These are phyloP conservation scores for Epizoanthus fatuus DNA, from an alignment of 92 coral and sea anemone genomes.

Conservation along the genomic window DNA sequence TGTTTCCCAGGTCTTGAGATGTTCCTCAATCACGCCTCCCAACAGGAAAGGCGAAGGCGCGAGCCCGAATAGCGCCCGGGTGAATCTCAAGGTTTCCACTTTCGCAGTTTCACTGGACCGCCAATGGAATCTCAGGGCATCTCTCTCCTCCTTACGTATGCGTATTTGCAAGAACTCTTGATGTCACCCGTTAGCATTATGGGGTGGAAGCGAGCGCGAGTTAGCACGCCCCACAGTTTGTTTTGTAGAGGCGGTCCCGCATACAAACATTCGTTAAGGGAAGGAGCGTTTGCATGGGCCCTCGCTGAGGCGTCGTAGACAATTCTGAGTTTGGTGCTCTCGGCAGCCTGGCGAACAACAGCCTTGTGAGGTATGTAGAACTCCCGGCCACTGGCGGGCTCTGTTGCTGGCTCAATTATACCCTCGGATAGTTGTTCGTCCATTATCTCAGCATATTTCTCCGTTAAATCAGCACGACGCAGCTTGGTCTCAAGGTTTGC, in stretches of 20 bases:
- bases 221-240: constrained; percentile 30
- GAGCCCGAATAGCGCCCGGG: constrained; percentile 11
- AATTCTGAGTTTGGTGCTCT: constrained; percentile 6
- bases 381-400: not conserved
- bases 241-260: constrained; percentile 11
- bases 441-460: constrained; percentile 25
- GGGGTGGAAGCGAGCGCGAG: constrained; percentile 13
- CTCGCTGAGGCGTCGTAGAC: constrained; percentile 19
- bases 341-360: constrained; percentile 17
- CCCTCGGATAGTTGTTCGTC: constrained; percentile 28
- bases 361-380: constrained; percentile 40
- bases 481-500: not conserved
- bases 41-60: constrained; percentile 12
- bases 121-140: constrained; percentile 28
- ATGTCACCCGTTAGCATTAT: constrained; percentile 1
- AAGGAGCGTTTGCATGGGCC: constrained; percentile 22
- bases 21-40: constrained; percentile 26
- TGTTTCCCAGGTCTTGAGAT: constrained; percentile 17
- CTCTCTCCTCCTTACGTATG: constrained; percentile 14
- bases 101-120: not conserved
- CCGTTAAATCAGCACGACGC: not conserved
- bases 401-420: constrained; percentile 8
- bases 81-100: constrained; percentile 15
- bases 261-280: constrained; percentile 15
- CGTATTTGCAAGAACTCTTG: constrained; percentile 16